Percentiles rank a stretch among this genome's conserved stretches.
Conservation (phyloP, 2,113 vertebrate species). For the Brachirus orientalis region DNA sequence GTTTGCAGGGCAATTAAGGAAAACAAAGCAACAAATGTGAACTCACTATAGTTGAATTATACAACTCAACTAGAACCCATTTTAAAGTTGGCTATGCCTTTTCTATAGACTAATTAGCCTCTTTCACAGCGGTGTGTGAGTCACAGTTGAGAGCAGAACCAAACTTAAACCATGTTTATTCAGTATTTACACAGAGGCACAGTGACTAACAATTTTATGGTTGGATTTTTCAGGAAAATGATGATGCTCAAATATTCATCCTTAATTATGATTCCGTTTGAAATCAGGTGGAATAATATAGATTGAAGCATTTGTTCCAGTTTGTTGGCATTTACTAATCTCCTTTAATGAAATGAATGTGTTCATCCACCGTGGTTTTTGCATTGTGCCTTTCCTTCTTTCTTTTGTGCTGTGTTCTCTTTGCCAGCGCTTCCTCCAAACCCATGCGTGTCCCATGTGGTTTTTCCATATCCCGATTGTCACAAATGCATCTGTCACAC, state of each 20-base stretch:
- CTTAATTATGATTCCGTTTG: conserved; percentile 47
- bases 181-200: conserved; percentile 7
- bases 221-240: conserved; percentile 11
- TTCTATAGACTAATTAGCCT: no score
- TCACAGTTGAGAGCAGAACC: background rate
- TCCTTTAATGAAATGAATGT: conserved; percentile 39
- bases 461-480: conserved; percentile 49
- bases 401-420: conserved; percentile 42
- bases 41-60: no score
- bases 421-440: conserved; percentile 35
- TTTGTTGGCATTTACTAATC: conserved; percentile 52
- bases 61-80: no score
- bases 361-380: conserved; percentile 27
- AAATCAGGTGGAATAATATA: conserved; percentile 47
- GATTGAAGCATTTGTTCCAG: conserved; percentile 39
- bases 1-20: no score
- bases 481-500: conserved; percentile 69
- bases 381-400: conserved; percentile 36
- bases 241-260: conserved; percentile 30
- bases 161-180: background rate
- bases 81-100: no score
- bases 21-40: no score
- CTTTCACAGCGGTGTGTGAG: no score
- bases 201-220: conserved; percentile 5
- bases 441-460: conserved; percentile 54